Evolutionary conservation across 2,888 invertebrate species (phyloP).

Genomic region (Himalopsyche kuldschensis): DNA sequence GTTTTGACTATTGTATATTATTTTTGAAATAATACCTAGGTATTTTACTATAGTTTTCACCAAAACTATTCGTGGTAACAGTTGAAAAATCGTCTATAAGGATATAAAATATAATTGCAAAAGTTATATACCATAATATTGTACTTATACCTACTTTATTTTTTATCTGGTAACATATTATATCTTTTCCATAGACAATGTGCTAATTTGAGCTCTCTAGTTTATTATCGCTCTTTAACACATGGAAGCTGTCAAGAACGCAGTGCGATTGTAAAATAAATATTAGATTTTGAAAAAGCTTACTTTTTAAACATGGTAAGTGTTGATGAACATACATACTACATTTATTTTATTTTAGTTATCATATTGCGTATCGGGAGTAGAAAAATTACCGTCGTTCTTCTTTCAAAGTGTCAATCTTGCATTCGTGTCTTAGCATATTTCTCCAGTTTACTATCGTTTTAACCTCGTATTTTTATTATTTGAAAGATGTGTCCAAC

Average conservation of each 20-base stretch:
- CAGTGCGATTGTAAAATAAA: constrained; percentile 5
- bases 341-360: not conserved
- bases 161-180: no score
- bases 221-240: constrained; percentile 13
- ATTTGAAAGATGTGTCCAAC: not conserved
- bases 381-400: not conserved
- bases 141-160: no score
- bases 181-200: no score
- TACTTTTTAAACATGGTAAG: constrained; percentile 18
- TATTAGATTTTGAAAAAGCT: not conserved
- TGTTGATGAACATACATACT: not conserved
- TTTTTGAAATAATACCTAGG: not conserved
- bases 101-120: no score
- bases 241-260: constrained; percentile 24
- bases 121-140: no score
- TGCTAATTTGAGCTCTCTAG: not conserved
- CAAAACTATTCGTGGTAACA: not conserved
- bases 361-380: not conserved
- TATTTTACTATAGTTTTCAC: not conserved
- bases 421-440: not conserved
- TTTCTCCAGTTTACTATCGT: not conserved
- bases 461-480: not conserved
- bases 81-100: no score
- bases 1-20: not conserved
- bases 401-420: not conserved